Evolutionary conservation across 1,140 invertebrate genomes (phyloP).

Genomic region (Palaemon carinicauda): DNA sequence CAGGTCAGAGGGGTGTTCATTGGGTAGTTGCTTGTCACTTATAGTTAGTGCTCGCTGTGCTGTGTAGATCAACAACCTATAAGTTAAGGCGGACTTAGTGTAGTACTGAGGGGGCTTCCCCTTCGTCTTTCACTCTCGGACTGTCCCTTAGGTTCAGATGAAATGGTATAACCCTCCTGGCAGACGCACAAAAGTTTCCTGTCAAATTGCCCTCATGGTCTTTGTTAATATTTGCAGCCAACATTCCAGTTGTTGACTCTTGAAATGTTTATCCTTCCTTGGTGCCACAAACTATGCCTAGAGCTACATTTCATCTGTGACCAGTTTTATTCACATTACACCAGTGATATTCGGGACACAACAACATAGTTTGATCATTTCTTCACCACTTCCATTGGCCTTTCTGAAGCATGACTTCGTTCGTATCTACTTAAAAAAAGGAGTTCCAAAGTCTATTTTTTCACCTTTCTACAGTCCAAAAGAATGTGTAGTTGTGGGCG

Average conservation of each 20-base stretch:
- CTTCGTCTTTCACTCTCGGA: conserved; percentile 44
- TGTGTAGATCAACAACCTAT: conserved; percentile 41
- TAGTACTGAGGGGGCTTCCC: conserved; percentile 33
- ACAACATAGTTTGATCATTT: conserved; percentile 33
- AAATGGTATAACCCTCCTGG: conserved; percentile 32
- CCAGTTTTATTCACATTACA: conserved; percentile 23
- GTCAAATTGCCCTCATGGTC: conserved; percentile 27
- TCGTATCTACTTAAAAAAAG: conserved; percentile 50
- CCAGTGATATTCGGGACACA: conserved; percentile 33
- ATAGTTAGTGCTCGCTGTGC: conserved; percentile 53
- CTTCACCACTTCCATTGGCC: conserved; percentile 43
- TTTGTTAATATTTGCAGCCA: conserved; percentile 36
- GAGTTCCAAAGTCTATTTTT: conserved; percentile 56
- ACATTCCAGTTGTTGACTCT: conserved; percentile 50
- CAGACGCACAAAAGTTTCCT: conserved; percentile 39
- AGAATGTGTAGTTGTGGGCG: conserved; percentile 44
- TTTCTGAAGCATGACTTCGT: conserved; percentile 52
- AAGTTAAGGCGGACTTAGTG: conserved; percentile 38
- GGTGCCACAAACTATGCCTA: conserved; percentile 31
- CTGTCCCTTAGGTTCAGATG: conserved; percentile 31
- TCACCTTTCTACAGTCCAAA: conserved; percentile 57
- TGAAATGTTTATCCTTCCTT: conserved; percentile 45
- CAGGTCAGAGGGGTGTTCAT: neutral
- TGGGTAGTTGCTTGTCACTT: conserved; percentile 17
- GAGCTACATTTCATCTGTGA: conserved; percentile 39